phyloP scores from a whole-genome alignment of 1,140 invertebrate genomes.

The Sipha flava region DNA sequence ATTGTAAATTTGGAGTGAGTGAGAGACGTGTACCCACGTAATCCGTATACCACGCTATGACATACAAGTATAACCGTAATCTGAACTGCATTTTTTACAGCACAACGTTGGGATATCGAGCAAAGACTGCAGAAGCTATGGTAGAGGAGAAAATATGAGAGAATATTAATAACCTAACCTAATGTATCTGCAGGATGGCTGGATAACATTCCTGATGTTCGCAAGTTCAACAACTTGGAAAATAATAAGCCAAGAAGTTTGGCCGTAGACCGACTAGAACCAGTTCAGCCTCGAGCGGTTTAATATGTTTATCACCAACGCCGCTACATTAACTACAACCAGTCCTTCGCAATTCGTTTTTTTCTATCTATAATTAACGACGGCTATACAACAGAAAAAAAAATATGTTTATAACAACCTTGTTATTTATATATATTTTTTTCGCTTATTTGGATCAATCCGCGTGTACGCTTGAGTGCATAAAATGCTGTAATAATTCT shows the following conservation, averaged over 20 bases:
- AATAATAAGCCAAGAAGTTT: not conserved
- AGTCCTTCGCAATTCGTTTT: not conserved
- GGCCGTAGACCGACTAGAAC: not conserved
- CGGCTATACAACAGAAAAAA: not conserved
- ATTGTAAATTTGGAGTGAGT: too few species aligned
- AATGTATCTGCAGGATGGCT: too few species aligned
- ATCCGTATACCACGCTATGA: too few species aligned
- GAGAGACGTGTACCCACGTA: too few species aligned
- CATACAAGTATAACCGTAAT: too few species aligned
- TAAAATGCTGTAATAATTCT: not conserved
- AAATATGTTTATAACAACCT: not conserved
- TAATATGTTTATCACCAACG: not conserved
- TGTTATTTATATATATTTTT: not conserved
- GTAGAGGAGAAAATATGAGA: not conserved
- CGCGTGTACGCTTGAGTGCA: not conserved
- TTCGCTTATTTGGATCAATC: not conserved
- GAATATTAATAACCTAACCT: not conserved
- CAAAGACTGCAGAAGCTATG: not conserved
- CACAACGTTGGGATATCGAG: not conserved
- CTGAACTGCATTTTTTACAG: too few species aligned
- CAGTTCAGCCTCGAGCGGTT: not conserved
- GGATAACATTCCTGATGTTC: not conserved
- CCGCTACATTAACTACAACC: too few species aligned
- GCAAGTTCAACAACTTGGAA: not conserved
- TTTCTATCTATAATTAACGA: conserved; percentile 1